Conservation (phyloP, 2,113 vertebrate species). For the Phrynosoma blainvillii region DNA sequence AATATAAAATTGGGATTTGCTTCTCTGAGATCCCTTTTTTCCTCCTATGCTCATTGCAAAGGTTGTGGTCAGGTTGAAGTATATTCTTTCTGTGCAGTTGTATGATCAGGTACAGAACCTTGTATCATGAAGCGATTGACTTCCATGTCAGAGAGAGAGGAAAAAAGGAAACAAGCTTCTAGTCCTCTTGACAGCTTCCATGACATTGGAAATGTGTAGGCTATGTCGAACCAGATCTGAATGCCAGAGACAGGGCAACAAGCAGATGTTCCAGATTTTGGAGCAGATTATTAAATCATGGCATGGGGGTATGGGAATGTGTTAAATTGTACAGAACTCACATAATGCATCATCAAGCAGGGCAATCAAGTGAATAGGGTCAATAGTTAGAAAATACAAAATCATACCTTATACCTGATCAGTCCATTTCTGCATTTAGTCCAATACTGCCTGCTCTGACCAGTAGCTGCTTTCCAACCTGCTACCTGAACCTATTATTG, state of each 20-base stretch:
- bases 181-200: background rate
- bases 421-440: too few relatives aligned
- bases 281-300: too few relatives aligned
- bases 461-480: too few relatives aligned
- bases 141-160: background rate
- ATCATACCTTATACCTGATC: too few relatives aligned
- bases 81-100: background rate
- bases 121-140: too few relatives aligned
- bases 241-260: too few relatives aligned
- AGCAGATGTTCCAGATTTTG: background rate
- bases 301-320: background rate
- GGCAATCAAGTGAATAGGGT: too few relatives aligned
- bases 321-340: background rate
- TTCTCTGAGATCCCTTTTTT: background rate
- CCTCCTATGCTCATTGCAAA: background rate
- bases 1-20: background rate
- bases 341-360: background rate
- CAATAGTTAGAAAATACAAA: too few relatives aligned
- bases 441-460: too few relatives aligned
- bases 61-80: background rate
- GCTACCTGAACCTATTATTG: too few relatives aligned
- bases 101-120: background rate
- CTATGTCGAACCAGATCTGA: background rate
- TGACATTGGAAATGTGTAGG: background rate
- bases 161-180: background rate